A percentile compares a stretch with the other conserved stretches of the same genome.
These are phyloP conservation scores for Dryobates pubescens DNA, from an alignment of 2,797 vertebrate species.

Conservation along the genomic window DNA sequence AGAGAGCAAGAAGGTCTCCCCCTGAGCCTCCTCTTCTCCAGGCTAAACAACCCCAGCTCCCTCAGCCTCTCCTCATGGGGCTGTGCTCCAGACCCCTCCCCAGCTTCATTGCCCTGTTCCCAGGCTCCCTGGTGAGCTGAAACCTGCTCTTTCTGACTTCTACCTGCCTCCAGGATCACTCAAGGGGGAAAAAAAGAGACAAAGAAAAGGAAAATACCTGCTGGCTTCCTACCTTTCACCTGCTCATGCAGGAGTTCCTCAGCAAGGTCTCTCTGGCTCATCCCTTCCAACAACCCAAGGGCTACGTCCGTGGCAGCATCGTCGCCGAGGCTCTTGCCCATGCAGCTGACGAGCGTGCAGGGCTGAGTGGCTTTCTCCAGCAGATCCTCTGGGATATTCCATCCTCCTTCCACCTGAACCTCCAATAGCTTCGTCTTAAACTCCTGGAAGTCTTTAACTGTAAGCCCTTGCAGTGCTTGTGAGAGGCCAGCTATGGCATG, in stretches of 20 bases:
- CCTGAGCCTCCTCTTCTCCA: too few relatives aligned
- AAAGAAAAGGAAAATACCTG: neutral
- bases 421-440: neutral
- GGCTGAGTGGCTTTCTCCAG: neutral
- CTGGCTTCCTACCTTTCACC: neutral
- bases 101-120: too few relatives aligned
- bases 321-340: neutral
- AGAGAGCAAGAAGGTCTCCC: too few relatives aligned
- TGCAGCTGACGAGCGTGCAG: neutral
- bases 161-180: neutral
- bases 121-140: neutral
- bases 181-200: neutral
- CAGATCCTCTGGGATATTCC: neutral
- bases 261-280: neutral
- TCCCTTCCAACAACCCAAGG: neutral
- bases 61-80: too few relatives aligned
- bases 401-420: neutral
- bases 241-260: neutral
- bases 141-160: neutral
- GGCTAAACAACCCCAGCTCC: too few relatives aligned
- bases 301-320: rapidly evolving
- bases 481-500: rapidly evolving
- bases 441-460: neutral
- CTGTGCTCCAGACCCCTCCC: too few relatives aligned
- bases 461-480: neutral